These are phyloP conservation scores for Nesogale talazaci DNA, from an alignment of 2,113 vertebrate genomes.

Conservation along the genomic window DNA sequence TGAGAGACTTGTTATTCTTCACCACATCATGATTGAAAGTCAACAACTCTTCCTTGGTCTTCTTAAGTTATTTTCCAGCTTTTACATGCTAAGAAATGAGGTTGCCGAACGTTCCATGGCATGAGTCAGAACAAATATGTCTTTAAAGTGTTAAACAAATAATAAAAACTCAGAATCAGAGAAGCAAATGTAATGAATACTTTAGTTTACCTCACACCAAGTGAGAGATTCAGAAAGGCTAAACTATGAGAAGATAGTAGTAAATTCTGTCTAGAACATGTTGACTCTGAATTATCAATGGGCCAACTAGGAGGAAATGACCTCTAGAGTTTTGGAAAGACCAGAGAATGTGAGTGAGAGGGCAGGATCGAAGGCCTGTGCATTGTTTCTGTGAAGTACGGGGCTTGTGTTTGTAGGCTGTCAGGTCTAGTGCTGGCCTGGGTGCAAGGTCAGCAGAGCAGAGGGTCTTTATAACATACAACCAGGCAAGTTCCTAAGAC, in stretches of 20 bases:
- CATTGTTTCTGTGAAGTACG: background rate
- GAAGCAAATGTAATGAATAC: background rate
- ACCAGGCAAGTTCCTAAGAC: background rate
- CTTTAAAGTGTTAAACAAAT: no score
- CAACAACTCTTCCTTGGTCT: no score
- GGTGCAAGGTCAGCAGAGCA: background rate
- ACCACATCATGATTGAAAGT: no score
- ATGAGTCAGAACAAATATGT: no score
- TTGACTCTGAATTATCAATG: background rate
- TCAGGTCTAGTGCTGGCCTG: background rate
- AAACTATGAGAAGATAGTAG: background rate
- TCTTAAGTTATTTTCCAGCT: no score
- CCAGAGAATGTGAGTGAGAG: background rate
- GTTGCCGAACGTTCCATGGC: no score
- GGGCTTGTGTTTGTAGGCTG: background rate
- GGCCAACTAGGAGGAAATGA: background rate
- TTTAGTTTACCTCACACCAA: background rate
- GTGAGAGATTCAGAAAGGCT: background rate
- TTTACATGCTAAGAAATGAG: no score
- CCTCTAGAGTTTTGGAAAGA: constrained; percentile 9
- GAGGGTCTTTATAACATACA: background rate
- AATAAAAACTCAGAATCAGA: background rate
- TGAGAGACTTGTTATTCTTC: no score
- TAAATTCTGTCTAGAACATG: background rate
- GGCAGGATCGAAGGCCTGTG: background rate